These are phyloP conservation scores for Megamerina dolium DNA, from an alignment of 2,888 invertebrate species.

Conservation along the genomic window DNA sequence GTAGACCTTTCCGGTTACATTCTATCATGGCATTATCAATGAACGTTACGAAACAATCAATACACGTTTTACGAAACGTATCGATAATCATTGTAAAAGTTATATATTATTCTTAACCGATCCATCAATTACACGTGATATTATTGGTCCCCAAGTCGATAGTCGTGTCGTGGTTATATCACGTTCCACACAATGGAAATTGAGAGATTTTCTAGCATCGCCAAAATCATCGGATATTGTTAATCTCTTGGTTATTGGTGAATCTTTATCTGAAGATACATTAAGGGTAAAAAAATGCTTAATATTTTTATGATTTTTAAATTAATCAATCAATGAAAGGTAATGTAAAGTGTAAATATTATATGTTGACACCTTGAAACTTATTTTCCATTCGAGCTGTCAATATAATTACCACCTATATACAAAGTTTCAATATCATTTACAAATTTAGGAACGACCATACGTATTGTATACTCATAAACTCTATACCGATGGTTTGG, in stretches of 20 bases:
- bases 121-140: conserved; percentile 53
- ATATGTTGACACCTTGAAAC: too few relatives aligned
- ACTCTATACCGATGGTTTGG: conserved; percentile 66
- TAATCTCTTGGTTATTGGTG: conserved; percentile 64
- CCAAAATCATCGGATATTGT: conserved; percentile 60
- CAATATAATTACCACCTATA: too few relatives aligned
- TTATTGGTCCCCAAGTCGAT: conserved; percentile 58
- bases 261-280: conserved; percentile 56
- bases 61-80: conserved; percentile 28
- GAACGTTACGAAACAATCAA: conserved; percentile 51
- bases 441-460: conserved; percentile 64
- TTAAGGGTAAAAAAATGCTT: conserved; percentile 52
- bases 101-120: conserved; percentile 65
- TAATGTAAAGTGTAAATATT: too few relatives aligned
- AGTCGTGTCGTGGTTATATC: conserved; percentile 64
- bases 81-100: conserved; percentile 56
- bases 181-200: conserved; percentile 67
- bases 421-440: too few relatives aligned
- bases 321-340: too few relatives aligned
- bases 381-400: too few relatives aligned
- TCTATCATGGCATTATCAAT: conserved; percentile 59
- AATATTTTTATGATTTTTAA: too few relatives aligned
- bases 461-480: conserved; percentile 71
- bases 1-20: conserved; percentile 52
- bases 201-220: conserved; percentile 63